Evolutionary conservation across 2,113 vertebrate genomes (phyloP), one percentile per base, ranked within the genome.

Genomic region (human (Homo sapiens)): DNA sequence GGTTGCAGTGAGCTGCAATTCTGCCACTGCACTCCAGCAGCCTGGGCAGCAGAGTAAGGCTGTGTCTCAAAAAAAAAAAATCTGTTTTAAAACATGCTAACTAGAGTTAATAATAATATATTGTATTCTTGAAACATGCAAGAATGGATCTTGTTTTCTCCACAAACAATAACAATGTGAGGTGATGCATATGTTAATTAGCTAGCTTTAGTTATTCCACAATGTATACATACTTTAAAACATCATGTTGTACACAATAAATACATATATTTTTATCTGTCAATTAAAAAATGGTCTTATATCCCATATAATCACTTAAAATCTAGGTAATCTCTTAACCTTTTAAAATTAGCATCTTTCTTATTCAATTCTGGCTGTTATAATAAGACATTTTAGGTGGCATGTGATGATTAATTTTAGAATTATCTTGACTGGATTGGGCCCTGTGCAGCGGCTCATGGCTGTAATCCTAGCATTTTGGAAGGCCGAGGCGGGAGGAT

Each of bases 371-470:
- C 9, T 40, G n/a, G 17, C 32, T 68, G 16, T 11, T 55, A 57
- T 50, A 45, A 86, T 2, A 79, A 90, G 35, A 72, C 48, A 40
- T 18, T n/a, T 70, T 50, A 85, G 32, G 22, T 0, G 0, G 20
- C 2, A 27, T 38, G 1, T 4, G 8, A n/a, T 27, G 16, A 32
- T 59, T 84, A 45, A 50, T 70, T 70, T 85, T 20, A 85, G 4
- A 11, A 8, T 78, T 27, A 32, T 6, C 66, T 35, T 68, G 66
- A 68, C 13, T 68, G 6, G 32, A 90, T 57, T 70, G 52, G 52
- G 18, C 18, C 2, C 0, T 18, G 52, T 55, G 52, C 17, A 0
- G 52, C 6, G 52, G 6, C 52, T 55, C 18, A 55, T 6, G 18
- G 5, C 52, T 55, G 52, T 55, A 55, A 20, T 55, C 52, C 18